Evolutionary conservation across 1,140 invertebrate species (phyloP).

Genomic region (Oreohelix idahoensis): DNA sequence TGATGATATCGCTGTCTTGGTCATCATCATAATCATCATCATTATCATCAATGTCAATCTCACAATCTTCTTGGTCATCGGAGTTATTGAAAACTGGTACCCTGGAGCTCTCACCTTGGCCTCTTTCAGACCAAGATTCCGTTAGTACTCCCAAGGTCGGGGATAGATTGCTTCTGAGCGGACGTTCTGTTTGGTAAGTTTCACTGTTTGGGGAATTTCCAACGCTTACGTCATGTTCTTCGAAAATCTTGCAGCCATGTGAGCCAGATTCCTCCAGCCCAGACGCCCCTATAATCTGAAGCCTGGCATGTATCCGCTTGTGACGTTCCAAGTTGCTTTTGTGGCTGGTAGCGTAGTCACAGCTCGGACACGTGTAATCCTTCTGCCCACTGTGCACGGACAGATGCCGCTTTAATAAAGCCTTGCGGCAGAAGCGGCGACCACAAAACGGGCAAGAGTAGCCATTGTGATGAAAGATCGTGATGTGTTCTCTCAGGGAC

Average conservation of each 20-base stretch:
- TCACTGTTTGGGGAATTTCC: constrained; percentile 23
- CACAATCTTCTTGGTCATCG: constrained; percentile 18
- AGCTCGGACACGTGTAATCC: constrained; percentile 73
- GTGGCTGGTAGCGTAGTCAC: constrained; percentile 75
- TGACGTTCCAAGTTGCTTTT: constrained; percentile 76
- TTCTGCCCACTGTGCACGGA: constrained; percentile 74
- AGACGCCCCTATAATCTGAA: constrained; percentile 54
- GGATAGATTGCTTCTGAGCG: not conserved
- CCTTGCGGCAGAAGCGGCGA: constrained; percentile 74
- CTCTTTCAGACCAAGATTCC: not conserved
- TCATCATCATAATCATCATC: constrained; percentile 29
- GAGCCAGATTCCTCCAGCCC: constrained; percentile 24
- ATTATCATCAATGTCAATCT: constrained; percentile 42
- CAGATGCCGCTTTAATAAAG: constrained; percentile 74
- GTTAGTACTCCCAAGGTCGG: not conserved
- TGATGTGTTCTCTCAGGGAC: constrained; percentile 72
- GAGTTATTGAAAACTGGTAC: not conserved
- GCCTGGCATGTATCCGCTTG: constrained; percentile 67
- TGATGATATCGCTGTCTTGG: not conserved
- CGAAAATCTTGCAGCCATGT: constrained; percentile 39
- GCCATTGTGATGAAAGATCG: constrained; percentile 72
- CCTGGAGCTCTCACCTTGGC: not conserved
- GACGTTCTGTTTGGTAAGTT: constrained; percentile 22
- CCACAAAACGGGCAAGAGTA: constrained; percentile 74
- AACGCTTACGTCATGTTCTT: constrained; percentile 21